A percentile compares a stretch with the other conserved stretches of the same genome.
Conservation (phyloP, 2,797 vertebrate genomes). For the Philypnodon macrostomus region DNA sequence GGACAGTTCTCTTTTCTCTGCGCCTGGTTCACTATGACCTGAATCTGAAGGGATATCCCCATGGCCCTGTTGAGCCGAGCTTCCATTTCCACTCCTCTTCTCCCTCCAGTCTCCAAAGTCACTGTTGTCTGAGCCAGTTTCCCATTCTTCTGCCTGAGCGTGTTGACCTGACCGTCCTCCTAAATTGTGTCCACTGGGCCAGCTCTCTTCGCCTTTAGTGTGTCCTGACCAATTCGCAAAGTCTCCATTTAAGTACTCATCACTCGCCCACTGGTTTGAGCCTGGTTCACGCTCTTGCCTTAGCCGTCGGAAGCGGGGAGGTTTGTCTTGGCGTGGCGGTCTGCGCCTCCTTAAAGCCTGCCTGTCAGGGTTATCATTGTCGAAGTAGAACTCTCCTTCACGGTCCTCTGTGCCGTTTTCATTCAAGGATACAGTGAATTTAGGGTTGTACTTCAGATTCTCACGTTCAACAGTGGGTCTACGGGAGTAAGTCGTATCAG, state of each 20-base stretch:
- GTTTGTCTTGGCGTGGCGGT: constrained; percentile 96
- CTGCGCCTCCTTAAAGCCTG: constrained; percentile 87
- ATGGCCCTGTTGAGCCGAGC: constrained; percentile 34
- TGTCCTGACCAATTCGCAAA: constrained; percentile 82
- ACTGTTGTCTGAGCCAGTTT: constrained; percentile 94
- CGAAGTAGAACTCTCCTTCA: constrained; percentile 82
- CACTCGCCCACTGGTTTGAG: constrained; percentile 85
- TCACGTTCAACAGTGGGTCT: constrained; percentile 82
- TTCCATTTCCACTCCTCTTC: constrained; percentile 70
- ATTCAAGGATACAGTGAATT: constrained; percentile 77
- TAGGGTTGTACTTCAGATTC: constrained; percentile 78
- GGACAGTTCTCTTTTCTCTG: constrained; percentile 92
- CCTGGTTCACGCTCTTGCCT: constrained; percentile 86
- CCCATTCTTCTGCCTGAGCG: constrained; percentile 91
- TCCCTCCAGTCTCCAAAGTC: constrained; percentile 91
- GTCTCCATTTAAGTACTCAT: constrained; percentile 84
- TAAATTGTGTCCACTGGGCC: constrained; percentile 68
- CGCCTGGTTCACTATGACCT: constrained; percentile 67
- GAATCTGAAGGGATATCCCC: constrained; percentile 77
- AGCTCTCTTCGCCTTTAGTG: constrained; percentile 79
- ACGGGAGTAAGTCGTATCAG: constrained; percentile 74
- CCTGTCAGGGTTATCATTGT: constrained; percentile 85
- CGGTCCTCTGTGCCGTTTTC: constrained; percentile 85
- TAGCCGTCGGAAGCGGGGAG: constrained; percentile 90
- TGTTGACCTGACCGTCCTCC: constrained; percentile 67